Evolutionary conservation across 2,797 vertebrate species (phyloP).

Genomic region (Tinamus major): DNA sequence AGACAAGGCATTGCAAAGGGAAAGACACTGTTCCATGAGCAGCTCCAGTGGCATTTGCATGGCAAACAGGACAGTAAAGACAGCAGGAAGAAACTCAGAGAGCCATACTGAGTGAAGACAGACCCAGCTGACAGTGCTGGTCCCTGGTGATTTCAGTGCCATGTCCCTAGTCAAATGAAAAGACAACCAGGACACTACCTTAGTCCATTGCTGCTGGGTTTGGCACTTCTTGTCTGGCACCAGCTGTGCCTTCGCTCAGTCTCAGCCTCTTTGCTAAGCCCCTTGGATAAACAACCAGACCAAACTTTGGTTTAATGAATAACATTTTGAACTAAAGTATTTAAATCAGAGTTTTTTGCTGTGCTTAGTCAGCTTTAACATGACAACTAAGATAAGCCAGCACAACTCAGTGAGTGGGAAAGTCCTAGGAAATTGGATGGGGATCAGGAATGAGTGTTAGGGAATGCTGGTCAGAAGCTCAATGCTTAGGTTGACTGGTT

Average conservation of each 20-base stretch:
- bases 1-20: rapidly evolving
- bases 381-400: not conserved
- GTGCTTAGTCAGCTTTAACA: not conserved
- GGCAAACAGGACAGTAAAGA: not conserved
- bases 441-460: not conserved
- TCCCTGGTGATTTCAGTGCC: not conserved
- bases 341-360: not conserved
- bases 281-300: not conserved
- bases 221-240: not conserved
- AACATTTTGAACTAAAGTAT: not conserved
- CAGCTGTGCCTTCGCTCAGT: not conserved
- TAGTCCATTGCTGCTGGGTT: not conserved
- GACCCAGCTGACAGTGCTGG: not conserved
- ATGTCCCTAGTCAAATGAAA: not conserved
- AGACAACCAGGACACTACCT: not conserved
- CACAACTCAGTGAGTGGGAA: not conserved
- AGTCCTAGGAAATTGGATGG: not conserved
- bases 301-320: not conserved
- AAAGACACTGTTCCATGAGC: not conserved
- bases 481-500: not conserved
- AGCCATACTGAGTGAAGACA: not conserved
- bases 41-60: not conserved
- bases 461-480: not conserved
- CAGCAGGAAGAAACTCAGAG: not conserved
- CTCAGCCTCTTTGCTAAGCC: not conserved